A percentile compares a stretch with the other conserved stretches of the same genome.
phyloP scores from a whole-genome alignment of 2,888 invertebrate species.

The Cheilosia impressa region DNA sequence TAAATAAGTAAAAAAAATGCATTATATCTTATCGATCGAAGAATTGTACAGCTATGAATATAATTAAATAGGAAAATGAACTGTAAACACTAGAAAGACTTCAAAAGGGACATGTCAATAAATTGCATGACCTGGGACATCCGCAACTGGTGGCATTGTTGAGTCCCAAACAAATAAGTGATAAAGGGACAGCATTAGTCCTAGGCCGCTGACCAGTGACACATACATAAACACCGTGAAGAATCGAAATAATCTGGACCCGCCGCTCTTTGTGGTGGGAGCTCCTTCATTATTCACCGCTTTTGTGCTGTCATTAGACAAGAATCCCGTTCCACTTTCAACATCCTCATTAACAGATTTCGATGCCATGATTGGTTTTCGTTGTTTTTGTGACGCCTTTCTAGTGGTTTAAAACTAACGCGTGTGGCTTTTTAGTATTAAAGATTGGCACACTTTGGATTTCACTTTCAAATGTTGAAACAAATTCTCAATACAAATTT shows the following conservation, averaged over 20 bases:
- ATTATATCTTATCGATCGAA: background rate
- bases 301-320: constrained; percentile 9
- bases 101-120: constrained; percentile 29
- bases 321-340: constrained; percentile 49
- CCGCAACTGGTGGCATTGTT: constrained; percentile 61
- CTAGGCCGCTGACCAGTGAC: constrained; percentile 63
- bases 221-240: constrained; percentile 63
- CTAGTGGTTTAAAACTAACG: background rate
- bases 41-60: background rate
- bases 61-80: background rate
- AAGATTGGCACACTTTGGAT: background rate
- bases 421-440: too few species aligned
- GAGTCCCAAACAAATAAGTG: constrained; percentile 75
- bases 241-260: constrained; percentile 43
- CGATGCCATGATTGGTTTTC: constrained; percentile 10
- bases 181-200: constrained; percentile 66
- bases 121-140: constrained; percentile 54
- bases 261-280: background rate
- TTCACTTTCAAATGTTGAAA: background rate
- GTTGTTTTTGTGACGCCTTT: background rate
- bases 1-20: background rate
- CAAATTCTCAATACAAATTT: background rate
- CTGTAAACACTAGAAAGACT: background rate
- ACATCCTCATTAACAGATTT: constrained; percentile 26
- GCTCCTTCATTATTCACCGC: background rate